Evolutionary conservation across 2,113 vertebrate genomes (phyloP), one percentile per base, ranked within the genome.

Genomic region (Onychostruthus taczanowskii): DNA sequence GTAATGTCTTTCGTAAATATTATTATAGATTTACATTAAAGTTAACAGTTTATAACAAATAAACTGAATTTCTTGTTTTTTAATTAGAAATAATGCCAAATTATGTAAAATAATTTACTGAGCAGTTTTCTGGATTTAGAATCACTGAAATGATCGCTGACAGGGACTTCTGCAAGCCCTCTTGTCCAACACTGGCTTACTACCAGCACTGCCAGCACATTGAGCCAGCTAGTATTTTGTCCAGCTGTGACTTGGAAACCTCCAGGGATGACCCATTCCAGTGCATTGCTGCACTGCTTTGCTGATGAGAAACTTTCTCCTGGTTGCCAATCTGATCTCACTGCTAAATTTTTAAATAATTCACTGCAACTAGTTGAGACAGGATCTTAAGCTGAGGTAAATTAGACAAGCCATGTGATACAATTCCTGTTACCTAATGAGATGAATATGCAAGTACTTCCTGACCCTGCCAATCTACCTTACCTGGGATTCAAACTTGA

Each of bases 361-460:
- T 94, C 82, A 63, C 67, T 67, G 59, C 85, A 86, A 90, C 94
- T 88, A 90, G 87, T 93, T 77, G 67, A 96, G 90, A 93, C 92
- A 95, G 79, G 93, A 90, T 90, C 61, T 81, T 73, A 87, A 62
- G 69, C 62, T 73, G 37, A 3, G 26, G 49, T 87, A 79, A 91
- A 0, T 77, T 58, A 90, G 67, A 74, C 75, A 84, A 74, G 72
- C 59, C 82, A 72, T 85, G 91, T 77, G 94, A 69, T 87, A 80
- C 2, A 8, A 70, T 53, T 95, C 90, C 66, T 94, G 74, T 87
- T 95, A 94, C 77, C 75, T 91, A 90, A 94, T 87, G 70, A 93
- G 91, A 90, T 88, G 88, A 90, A 90, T 89, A 94, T 81, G 61
- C 23, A 89, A 78, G 61, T 70, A 56, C 79, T 93, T 93, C 85